phyloP scores from a whole-genome alignment of 2,888 invertebrate species.

The Dasysyrphus tricinctus region DNA sequence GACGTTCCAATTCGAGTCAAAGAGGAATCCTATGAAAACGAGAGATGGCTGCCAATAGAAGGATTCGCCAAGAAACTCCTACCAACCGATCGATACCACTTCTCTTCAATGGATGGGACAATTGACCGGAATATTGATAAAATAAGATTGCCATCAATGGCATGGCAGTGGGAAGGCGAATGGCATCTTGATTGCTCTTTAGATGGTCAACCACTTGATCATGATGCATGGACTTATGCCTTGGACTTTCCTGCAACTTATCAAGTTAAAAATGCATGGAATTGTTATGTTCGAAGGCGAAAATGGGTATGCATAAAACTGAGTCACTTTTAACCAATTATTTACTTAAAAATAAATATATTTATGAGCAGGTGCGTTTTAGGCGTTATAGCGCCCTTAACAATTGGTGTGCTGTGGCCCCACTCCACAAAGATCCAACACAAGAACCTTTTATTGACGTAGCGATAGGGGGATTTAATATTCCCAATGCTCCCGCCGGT shows the following conservation, averaged over 20 bases:
- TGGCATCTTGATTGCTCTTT: conserved; percentile 94
- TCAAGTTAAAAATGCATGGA: conserved; percentile 92
- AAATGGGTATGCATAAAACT: conserved; percentile 88
- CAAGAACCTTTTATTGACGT: conserved; percentile 97
- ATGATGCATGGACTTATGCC: conserved; percentile 97
- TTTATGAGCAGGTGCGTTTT: conserved; percentile 84
- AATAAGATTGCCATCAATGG: conserved; percentile 94
- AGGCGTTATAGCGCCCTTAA: conserved; percentile 94
- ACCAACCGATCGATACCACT: conserved; percentile 94
- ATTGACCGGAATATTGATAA: conserved; percentile 90
- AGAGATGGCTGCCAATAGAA: conserved; percentile 95
- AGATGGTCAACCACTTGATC: conserved; percentile 93
- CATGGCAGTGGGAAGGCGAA: conserved; percentile 98
- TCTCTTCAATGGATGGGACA: conserved; percentile 93
- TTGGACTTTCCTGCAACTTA: conserved; percentile 95
- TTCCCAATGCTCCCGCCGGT: conserved; percentile 90
- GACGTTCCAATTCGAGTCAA: conserved; percentile 95
- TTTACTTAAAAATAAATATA: background rate
- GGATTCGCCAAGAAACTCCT: conserved; percentile 93
- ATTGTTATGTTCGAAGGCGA: conserved; percentile 93
- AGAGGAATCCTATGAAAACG: conserved; percentile 96
- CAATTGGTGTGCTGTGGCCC: conserved; percentile 96
- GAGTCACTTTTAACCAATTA: too few relatives aligned
- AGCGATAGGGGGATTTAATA: conserved; percentile 92
- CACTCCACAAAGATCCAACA: conserved; percentile 94